phyloP scores from a whole-genome alignment of 2,113 vertebrate genomes.

The Eulemur macaco region DNA sequence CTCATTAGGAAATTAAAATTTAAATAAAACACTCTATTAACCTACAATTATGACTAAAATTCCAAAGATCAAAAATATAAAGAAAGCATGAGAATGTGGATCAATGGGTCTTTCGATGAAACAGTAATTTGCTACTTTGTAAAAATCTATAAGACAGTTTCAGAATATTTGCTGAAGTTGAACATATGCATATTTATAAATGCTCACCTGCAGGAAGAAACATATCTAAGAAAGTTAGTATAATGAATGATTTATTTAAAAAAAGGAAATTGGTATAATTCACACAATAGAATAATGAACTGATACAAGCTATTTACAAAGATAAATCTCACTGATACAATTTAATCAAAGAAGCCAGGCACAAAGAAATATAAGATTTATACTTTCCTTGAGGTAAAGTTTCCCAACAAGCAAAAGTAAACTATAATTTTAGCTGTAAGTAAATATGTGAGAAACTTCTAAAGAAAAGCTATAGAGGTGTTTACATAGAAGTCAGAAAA shows the following conservation, averaged over 20 bases:
- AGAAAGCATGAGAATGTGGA: background rate
- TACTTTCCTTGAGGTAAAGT: background rate
- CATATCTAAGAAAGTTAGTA: background rate
- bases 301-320: background rate
- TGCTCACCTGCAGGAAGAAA: background rate
- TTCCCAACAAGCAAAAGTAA: background rate
- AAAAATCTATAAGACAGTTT: background rate
- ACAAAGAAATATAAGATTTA: background rate
- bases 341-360: background rate
- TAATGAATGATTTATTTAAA: background rate
- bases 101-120: background rate
- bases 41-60: background rate
- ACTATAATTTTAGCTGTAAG: background rate
- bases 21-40: background rate
- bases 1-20: background rate
- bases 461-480: background rate
- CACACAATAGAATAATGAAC: background rate
- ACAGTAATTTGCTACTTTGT: background rate
- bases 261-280: background rate
- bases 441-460: background rate
- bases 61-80: background rate
- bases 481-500: background rate
- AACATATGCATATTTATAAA: background rate
- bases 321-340: background rate
- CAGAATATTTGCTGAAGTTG: background rate